Base-by-base conservation (phyloP, 2,888 invertebrate genomes). In the Cheilosia vernalis region DNA sequence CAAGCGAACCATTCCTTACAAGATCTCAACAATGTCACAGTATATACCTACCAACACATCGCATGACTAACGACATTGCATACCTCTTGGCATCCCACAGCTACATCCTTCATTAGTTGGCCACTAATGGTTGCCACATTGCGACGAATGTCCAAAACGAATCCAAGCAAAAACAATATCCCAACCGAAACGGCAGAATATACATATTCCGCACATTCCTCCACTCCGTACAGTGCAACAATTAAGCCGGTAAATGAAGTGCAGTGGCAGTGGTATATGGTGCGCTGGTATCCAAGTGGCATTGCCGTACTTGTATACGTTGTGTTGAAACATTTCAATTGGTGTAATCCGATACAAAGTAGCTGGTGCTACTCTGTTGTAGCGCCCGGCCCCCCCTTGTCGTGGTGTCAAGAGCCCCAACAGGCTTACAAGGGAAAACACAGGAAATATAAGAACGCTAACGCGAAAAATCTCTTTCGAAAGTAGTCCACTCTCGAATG, bases 281-380 rank as follows among this genome's bases (percentile, higher is more conserved):
- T 9, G 13, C 17, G 56, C 51, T 17, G 49, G 17, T n/a, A 60
- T 30, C 10, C 21, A n/a, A 27, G 40, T 40, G 47, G 19, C 27
- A 51, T 67, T 74, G 70, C 85, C 70, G 66, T 74, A 85, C 70
- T 33, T 13, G 10, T 13, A 2, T 9, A 13, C 17, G 47, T 19
- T 72, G 76, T 72, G 76, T 61, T 76, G 76, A 76, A 85, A 85
- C 85, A 85, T 81, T 85, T 85, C 85, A 85, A 85, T 85, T 81
- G 80, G 53, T 76, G 80, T 85, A 85, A 81, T 85, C 85, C 60
- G 77, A 85, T 72, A 85, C 85, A 85, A 85, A 85, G 85, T 85
- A 85, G 66, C 76, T 77, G 64, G 79, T 69, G 70, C 60, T 79
- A 64, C 64, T 74, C 58, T 56, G 33, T 51, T 33, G 33, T 3